A percentile compares a stretch with the other conserved stretches of the same genome.
phyloP scores from a whole-genome alignment of 2,797 vertebrate genomes.

The Oophaga sylvatica region DNA sequence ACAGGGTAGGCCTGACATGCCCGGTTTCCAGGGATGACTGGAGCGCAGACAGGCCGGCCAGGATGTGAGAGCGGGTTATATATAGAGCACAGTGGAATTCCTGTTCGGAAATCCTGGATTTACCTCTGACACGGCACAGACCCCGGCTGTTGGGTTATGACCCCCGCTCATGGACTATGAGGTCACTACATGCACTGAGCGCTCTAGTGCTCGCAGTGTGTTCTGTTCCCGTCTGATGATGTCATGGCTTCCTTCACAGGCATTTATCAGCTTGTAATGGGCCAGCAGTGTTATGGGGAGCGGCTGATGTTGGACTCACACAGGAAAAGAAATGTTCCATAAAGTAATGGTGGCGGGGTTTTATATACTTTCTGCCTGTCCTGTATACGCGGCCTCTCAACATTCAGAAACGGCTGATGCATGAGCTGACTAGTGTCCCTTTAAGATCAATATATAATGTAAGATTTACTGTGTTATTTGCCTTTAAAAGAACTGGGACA shows the following conservation, averaged over 20 bases:
- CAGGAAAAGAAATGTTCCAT: too few relatives aligned
- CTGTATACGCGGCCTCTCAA: too few relatives aligned
- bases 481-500: background rate
- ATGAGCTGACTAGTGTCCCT: too few relatives aligned
- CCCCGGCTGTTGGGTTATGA: background rate
- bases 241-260: background rate
- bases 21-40: background rate
- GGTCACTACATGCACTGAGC: background rate
- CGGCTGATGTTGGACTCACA: too few relatives aligned
- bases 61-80: slow-evolving; percentile 34
- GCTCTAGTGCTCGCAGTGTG: too few relatives aligned
- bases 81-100: slow-evolving; percentile 48
- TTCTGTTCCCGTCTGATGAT: background rate
- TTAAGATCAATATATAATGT: too few relatives aligned
- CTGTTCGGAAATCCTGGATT: slow-evolving; percentile 41
- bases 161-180: background rate
- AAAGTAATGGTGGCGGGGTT: too few relatives aligned
- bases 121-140: slow-evolving; percentile 25
- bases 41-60: background rate
- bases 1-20: background rate
- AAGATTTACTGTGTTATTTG: background rate
- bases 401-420: background rate
- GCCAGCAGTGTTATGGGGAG: background rate
- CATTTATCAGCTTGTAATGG: background rate
- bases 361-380: too few relatives aligned